Percentiles rank a stretch among this genome's conserved stretches.
Conservation (phyloP, 64 coral and sea anemone species). For the Montipora efflorescens region DNA sequence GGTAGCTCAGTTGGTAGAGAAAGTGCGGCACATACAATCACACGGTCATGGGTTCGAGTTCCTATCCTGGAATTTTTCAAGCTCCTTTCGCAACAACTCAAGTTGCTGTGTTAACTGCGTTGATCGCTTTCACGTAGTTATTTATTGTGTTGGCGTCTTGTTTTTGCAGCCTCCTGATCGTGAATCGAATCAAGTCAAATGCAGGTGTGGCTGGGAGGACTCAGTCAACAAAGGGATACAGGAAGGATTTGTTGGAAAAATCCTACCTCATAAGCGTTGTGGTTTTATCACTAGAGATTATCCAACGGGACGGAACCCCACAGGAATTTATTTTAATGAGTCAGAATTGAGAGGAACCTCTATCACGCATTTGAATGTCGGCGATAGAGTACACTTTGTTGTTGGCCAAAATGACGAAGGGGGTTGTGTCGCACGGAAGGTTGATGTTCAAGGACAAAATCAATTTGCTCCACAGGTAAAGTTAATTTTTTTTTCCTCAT, state of each 20-base stretch:
- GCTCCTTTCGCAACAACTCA: no score
- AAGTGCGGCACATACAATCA: no score
- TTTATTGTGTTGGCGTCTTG: neutral
- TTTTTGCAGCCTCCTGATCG: neutral
- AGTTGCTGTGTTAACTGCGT: no score
- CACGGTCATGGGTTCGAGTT: no score
- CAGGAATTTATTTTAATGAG: conserved; percentile 38
- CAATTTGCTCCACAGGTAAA: neutral
- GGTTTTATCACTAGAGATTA: conserved; percentile 51
- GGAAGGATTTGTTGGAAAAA: conserved; percentile 27
- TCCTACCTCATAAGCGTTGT: conserved; percentile 18
- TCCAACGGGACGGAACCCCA: neutral
- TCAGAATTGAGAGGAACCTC: neutral
- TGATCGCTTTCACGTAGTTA: neutral
- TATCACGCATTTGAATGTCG: conserved; percentile 29
- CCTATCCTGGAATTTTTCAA: no score
- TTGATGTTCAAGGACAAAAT: conserved; percentile 6
- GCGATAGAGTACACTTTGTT: conserved; percentile 55
- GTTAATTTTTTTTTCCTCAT: neutral
- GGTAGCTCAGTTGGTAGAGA: no score
- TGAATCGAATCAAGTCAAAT: neutral
- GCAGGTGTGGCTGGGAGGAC: conserved; percentile 47
- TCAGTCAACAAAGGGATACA: conserved; percentile 39
- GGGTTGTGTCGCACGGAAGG: conserved; percentile 19
- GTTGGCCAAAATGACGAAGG: conserved; percentile 25